Evolutionary conservation across 2,113 vertebrate genomes (phyloP).

Genomic region (Rhodinocichla rosea): DNA sequence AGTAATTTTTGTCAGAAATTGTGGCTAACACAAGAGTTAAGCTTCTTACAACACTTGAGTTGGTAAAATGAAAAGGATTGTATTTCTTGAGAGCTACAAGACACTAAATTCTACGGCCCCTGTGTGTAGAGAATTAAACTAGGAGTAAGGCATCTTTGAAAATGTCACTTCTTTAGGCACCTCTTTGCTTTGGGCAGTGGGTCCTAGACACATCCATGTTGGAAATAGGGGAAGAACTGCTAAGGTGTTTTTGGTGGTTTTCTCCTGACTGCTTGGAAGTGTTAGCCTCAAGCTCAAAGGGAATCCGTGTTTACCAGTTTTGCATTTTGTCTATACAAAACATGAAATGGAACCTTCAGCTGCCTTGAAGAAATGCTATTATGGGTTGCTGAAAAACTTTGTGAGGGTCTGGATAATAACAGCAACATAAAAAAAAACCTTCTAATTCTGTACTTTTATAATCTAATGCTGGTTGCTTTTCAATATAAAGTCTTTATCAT

Average conservation of each 20-base stretch:
- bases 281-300: neutral
- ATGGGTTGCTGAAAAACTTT: neutral
- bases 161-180: neutral
- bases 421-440: neutral
- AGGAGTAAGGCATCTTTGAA: neutral
- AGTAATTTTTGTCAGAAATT: neutral
- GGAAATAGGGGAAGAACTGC: neutral
- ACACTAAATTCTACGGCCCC: neutral
- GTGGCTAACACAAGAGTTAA: neutral
- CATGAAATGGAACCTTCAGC: neutral
- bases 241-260: neutral
- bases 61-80: neutral
- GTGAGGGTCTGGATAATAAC: neutral
- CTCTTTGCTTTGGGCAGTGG: neutral
- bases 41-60: neutral
- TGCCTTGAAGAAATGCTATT: neutral
- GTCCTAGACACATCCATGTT: neutral
- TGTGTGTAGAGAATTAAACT: neutral
- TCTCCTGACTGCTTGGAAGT: neutral
- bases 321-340: neutral
- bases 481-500: neutral
- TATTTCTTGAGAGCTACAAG: neutral
- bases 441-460: neutral
- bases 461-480: neutral
- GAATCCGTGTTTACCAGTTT: neutral